phyloP scores from a whole-genome alignment of 2,113 vertebrate species.

The Paradoxurus hermaphroditus region DNA sequence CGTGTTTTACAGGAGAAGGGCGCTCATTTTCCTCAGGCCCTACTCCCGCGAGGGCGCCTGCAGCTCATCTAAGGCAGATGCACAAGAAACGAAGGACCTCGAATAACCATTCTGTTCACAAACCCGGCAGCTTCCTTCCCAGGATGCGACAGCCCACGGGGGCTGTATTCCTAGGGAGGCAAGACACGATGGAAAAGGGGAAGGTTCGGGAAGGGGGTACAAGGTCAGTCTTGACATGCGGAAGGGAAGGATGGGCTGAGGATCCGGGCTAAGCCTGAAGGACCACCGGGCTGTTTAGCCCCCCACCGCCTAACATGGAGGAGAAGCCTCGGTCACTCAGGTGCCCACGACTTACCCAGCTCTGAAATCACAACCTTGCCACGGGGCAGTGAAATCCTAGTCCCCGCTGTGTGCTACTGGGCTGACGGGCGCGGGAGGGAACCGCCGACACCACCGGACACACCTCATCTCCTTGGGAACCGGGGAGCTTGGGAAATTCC shows the following conservation, averaged over 20 bases:
- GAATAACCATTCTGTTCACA: not conserved
- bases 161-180: not conserved
- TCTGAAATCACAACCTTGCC: slow-evolving; percentile 47
- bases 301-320: not conserved
- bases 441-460: slow-evolving; percentile 24
- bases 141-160: not conserved
- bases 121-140: not conserved
- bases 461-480: slow-evolving; percentile 30
- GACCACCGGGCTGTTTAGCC: not conserved
- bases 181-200: not conserved
- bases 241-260: not conserved
- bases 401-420: slow-evolving; percentile 37
- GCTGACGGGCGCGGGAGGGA: slow-evolving; percentile 44
- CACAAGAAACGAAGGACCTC: not conserved
- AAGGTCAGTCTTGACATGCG: not conserved
- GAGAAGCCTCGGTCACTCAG: not conserved
- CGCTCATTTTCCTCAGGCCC: not conserved
- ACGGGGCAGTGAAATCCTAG: slow-evolving; percentile 50
- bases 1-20: not conserved
- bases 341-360: slow-evolving; percentile 1
- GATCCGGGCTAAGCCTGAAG: not conserved
- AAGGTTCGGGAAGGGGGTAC: not conserved
- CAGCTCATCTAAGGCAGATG: slow-evolving; percentile 17
- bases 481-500: slow-evolving; percentile 17
- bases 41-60: not conserved